Evolutionary conservation across 2,113 vertebrate species (phyloP).

Genomic region (Oreochromis spilurus): DNA sequence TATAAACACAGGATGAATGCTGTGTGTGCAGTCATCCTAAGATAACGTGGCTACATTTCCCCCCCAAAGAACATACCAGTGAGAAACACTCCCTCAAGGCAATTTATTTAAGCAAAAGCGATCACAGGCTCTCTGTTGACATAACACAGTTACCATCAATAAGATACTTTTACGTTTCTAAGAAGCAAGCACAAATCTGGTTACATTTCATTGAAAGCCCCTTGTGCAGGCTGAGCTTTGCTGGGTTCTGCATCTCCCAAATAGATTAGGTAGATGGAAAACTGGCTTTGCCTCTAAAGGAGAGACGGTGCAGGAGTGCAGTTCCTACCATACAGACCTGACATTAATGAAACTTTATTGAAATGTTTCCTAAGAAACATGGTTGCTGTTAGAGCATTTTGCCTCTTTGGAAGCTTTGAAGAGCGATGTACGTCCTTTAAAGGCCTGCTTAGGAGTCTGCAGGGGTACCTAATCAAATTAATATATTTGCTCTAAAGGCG

Average conservation of each 20-base stretch:
- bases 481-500: conserved; percentile 17
- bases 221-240: conserved; percentile 7
- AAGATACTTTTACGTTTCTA: conserved; percentile 22
- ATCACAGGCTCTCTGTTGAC: conserved; percentile 21
- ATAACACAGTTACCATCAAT: conserved; percentile 43
- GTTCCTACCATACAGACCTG: conserved; percentile 26
- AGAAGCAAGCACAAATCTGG: conserved; percentile 24
- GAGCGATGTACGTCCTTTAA: conserved; percentile 27
- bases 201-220: conserved; percentile 32
- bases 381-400: conserved; percentile 7
- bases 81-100: conserved; percentile 3
- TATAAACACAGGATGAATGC: not conserved
- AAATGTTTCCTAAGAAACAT: conserved; percentile 20
- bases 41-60: not conserved
- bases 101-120: conserved; percentile 28
- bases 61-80: not conserved
- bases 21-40: conserved; percentile 10
- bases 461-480: conserved; percentile 47
- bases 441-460: conserved; percentile 42
- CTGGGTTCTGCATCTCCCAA: conserved; percentile 23
- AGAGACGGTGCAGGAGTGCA: not conserved
- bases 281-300: not conserved
- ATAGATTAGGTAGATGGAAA: conserved; percentile 30
- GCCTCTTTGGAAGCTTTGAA: not conserved
- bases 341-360: conserved; percentile 59